A percentile compares a stretch with the other conserved stretches of the same genome.
Evolutionary conservation across 1,140 invertebrate species (phyloP).

Genomic region (Monomorium pharaonis): DNA sequence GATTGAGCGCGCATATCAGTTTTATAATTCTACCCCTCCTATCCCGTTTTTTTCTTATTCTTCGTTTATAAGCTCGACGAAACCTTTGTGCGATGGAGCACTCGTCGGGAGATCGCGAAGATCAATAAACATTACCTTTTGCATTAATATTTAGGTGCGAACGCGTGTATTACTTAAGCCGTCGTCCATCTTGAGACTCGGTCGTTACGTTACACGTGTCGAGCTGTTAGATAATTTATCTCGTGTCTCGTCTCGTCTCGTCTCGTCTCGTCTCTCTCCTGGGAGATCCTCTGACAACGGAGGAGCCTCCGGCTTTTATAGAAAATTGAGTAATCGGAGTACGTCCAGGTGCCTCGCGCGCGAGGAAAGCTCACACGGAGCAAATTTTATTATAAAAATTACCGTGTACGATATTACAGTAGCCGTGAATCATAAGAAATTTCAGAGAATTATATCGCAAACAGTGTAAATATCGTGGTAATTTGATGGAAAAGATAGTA

Average conservation of each 20-base stretch:
- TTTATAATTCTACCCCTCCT: not conserved
- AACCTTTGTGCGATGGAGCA: not conserved
- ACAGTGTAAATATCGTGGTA: too few relatives aligned
- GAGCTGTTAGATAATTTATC: constrained; percentile 64
- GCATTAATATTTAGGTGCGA: not conserved
- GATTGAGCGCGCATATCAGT: not conserved
- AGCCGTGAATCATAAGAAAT: too few relatives aligned
- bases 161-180: not conserved
- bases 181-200: constrained; percentile 42
- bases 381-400: too few relatives aligned
- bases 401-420: too few relatives aligned
- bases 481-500: too few relatives aligned
- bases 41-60: too few relatives aligned
- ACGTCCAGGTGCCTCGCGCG: not conserved
- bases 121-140: not conserved
- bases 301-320: not conserved
- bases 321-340: not conserved
- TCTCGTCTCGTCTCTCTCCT: too few relatives aligned
- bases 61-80: not conserved
- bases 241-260: too few relatives aligned
- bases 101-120: too few relatives aligned
- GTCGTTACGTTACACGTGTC: constrained; percentile 60
- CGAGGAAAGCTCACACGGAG: too few relatives aligned
- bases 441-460: too few relatives aligned
- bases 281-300: not conserved